A percentile compares a stretch with the other conserved stretches of the same genome.
Conservation (phyloP, 2,888 invertebrate genomes). For the Microctonus brassicae region DNA sequence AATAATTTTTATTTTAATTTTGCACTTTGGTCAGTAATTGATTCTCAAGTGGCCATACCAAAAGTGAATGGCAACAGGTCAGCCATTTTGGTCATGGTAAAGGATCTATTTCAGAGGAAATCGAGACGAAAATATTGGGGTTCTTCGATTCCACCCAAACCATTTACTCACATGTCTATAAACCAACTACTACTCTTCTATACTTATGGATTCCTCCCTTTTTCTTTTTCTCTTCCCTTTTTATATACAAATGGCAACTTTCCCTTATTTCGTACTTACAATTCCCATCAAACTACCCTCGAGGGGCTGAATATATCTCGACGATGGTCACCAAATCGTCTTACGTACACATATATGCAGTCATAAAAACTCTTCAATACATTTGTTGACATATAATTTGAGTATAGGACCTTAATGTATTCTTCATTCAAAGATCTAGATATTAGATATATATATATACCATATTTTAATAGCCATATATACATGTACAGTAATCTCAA, state of each 20-base stretch:
- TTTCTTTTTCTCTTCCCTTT: neutral
- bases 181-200: neutral
- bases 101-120: conserved; percentile 50
- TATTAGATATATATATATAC: too few species aligned
- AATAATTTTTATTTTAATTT: too few species aligned
- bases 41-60: conserved; percentile 6
- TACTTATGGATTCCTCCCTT: neutral
- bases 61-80: conserved; percentile 20
- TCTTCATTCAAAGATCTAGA: too few species aligned
- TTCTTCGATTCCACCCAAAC: neutral
- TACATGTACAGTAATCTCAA: neutral
- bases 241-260: conserved; percentile 25
- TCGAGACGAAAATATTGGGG: conserved; percentile 48
- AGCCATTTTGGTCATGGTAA: conserved; percentile 41
- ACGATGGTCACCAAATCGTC: conserved; percentile 11
- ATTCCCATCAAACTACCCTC: conserved; percentile 12
- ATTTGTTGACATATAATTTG: neutral
- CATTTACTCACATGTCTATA: neutral
- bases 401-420: neutral
- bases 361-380: neutral
- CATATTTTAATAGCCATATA: neutral
- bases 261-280: conserved; percentile 13
- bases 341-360: neutral
- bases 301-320: conserved; percentile 18
- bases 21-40: conserved; percentile 8